Evolutionary conservation across 2,888 invertebrate species (phyloP), one percentile per base, ranked within the genome.

Genomic region (Pegoplata infirma): DNA sequence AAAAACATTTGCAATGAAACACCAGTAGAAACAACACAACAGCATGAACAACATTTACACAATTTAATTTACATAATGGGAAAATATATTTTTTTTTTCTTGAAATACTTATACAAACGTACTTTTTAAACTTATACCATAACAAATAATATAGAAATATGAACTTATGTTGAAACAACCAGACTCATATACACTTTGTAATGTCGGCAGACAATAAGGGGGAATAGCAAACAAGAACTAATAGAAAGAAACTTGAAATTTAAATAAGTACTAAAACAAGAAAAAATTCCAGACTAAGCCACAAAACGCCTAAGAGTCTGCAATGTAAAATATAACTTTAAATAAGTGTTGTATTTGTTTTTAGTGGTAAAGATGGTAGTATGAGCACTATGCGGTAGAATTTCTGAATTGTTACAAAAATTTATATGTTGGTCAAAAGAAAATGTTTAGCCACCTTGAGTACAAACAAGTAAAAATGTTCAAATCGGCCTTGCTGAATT

Each of bases 11-110:
- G 12, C 1, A 78, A 81, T 80, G 73, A 21, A 19, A 40, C 32
- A 23, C 10, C 32, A 58, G 3, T n/a, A 81, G 80, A 81, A 82
- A 81, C 82, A 83, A 82, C 82, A 85, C 12, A 32, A 14, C 14
- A 40, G 40, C 2, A 58, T 21, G 3, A 19, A 53, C 17, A 69
- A 59, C 51, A 82, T 83, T 82, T 81, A 83, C 84, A 83, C 84
- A 86, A 86, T 86, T 86, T 84, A 85, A 86, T 86, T 86, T 86
- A 81, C 85, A 86, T 86, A 86, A 86, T 86, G 84, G 84, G 82
- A 84, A 83, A 80, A 63, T 49, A 21, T 28, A 36, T 16, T 28
- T 46, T n/a, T 47, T 47, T 25, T 12, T 44, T n/a, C 4, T 21
- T 40, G 28, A 53, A 44, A 56, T 19, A 55, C 61, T 28, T 19